Percentiles rank a stretch among this genome's conserved stretches.
Conservation (phyloP, 2,888 invertebrate species). For the Cheilosia impressa region DNA sequence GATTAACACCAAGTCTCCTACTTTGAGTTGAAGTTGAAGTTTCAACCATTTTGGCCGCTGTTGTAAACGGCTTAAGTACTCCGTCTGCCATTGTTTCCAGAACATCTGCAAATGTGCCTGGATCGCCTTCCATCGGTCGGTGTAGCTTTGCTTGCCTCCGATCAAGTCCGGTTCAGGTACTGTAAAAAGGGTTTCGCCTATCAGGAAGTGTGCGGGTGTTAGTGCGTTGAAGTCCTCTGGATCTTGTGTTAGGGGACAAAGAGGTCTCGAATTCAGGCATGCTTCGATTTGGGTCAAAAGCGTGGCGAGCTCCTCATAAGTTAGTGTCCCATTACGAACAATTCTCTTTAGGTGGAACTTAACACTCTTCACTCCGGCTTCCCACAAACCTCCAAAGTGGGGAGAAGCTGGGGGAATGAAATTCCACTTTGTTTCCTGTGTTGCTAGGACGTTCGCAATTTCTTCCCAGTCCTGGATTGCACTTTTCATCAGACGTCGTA, state of each 20-base stretch:
- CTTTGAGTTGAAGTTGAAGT: too few relatives aligned
- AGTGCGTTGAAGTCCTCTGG: neutral
- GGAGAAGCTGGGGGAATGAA: slow-evolving; percentile 11
- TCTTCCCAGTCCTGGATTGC: neutral
- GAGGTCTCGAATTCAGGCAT: neutral
- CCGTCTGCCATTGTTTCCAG: slow-evolving; percentile 1
- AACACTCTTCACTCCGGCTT: neutral
- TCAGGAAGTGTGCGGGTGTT: neutral
- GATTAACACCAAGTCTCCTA: neutral
- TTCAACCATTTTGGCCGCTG: too few relatives aligned
- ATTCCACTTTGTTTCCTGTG: slow-evolving; percentile 8
- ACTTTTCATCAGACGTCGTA: neutral
- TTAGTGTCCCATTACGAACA: neutral
- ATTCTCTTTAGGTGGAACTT: slow-evolving; percentile 4
- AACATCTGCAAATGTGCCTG: neutral
- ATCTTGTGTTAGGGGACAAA: neutral
- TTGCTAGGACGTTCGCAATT: neutral
- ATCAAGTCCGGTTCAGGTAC: neutral
- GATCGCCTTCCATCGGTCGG: neutral
- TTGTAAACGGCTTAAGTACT: too few relatives aligned
- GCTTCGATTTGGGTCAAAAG: slow-evolving; percentile 7
- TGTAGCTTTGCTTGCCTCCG: neutral
- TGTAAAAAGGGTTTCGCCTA: too few relatives aligned
- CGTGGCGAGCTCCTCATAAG: neutral
- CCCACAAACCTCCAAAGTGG: neutral